Evolutionary conservation across 2,797 vertebrate species (phyloP).

Genomic region (Urocyon cinereoargenteus): DNA sequence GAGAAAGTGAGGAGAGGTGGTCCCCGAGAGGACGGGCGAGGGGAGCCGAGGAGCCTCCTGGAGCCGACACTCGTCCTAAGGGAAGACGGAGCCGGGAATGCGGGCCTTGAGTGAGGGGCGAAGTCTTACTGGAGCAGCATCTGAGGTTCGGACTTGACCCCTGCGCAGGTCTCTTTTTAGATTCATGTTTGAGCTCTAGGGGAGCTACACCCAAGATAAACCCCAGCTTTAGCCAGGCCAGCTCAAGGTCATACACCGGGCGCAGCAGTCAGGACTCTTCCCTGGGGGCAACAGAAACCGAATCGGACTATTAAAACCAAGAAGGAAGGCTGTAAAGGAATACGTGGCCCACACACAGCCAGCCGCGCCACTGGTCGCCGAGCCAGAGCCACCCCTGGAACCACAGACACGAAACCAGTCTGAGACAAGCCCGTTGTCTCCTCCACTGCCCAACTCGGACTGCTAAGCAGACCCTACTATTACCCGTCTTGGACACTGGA

Average conservation of each 20-base stretch:
- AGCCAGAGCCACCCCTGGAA: neutral
- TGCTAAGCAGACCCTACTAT: neutral
- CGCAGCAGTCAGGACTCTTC: neutral
- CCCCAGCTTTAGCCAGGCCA: neutral
- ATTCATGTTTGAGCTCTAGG: neutral
- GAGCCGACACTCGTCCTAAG: neutral
- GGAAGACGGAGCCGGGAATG: neutral
- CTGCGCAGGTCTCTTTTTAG: neutral
- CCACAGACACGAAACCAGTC: neutral
- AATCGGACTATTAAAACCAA: neutral
- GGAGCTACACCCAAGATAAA: neutral
- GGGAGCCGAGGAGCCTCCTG: neutral
- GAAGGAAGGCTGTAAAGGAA: neutral
- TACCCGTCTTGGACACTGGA: neutral
- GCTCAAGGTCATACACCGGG: neutral
- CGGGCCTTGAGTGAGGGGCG: accelerated
- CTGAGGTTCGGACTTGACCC: neutral
- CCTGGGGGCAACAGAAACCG: neutral
- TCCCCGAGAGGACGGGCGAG: neutral
- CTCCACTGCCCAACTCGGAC: neutral
- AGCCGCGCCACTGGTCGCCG: neutral
- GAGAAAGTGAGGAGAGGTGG: neutral
- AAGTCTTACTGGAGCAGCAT: neutral
- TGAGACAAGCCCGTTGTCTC: neutral
- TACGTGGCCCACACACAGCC: neutral